phyloP scores from a whole-genome alignment of 2,888 invertebrate genomes.

The Trichacis sp. region DNA sequence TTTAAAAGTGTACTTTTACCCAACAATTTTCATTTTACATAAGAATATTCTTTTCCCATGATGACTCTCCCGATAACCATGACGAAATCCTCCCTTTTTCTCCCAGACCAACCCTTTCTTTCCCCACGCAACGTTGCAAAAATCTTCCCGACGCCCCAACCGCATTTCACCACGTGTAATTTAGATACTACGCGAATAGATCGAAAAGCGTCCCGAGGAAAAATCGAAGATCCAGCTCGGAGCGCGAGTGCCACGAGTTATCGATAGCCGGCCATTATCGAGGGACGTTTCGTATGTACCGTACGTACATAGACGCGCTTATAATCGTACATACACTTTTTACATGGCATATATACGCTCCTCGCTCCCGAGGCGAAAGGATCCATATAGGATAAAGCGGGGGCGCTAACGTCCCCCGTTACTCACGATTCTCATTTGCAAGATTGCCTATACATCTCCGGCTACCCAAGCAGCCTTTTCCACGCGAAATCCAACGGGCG shows the following conservation, averaged over 20 bases:
- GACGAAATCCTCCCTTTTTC: too few relatives aligned
- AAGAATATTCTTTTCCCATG: too few relatives aligned
- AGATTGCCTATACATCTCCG: constrained; percentile 68
- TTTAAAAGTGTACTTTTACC: too few relatives aligned
- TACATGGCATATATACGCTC: constrained; percentile 41
- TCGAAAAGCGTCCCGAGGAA: constrained; percentile 26
- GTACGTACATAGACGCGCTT: constrained; percentile 27
- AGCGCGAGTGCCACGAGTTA: constrained; percentile 40
- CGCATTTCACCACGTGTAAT: neutral
- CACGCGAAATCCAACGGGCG: too few relatives aligned
- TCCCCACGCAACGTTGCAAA: too few relatives aligned
- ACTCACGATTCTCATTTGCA: constrained; percentile 68
- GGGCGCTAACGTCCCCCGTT: constrained; percentile 64
- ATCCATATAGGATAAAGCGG: constrained; percentile 41
- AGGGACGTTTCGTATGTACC: constrained; percentile 49
- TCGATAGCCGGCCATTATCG: constrained; percentile 54
- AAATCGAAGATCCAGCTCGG: constrained; percentile 36
- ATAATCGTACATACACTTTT: constrained; percentile 43
- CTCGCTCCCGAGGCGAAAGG: too few relatives aligned
- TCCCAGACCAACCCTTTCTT: too few relatives aligned
- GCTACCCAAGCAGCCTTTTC: too few relatives aligned
- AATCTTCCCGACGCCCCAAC: neutral
- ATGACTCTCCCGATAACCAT: too few relatives aligned
- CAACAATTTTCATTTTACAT: constrained; percentile 34
- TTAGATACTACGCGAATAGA: constrained; percentile 9